Evolutionary conservation across 2,797 vertebrate genomes (phyloP).

Genomic region (Tarsius wallacei): DNA sequence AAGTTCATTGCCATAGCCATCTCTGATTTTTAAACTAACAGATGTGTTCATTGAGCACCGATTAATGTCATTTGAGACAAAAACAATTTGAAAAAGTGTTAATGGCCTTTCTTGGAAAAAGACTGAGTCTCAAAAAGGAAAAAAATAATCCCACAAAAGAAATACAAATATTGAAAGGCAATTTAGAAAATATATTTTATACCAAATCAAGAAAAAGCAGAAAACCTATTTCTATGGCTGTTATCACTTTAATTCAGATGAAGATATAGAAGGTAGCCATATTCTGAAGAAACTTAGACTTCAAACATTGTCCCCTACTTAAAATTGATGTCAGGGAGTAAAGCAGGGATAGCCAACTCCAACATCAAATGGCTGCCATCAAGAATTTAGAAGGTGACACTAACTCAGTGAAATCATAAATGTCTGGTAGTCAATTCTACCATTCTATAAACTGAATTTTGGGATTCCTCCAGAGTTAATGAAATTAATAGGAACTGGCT

Average conservation of each 20-base stretch:
- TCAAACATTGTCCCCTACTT: not conserved
- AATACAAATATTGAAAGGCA: slow-evolving; percentile 9
- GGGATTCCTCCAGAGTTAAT: not conserved
- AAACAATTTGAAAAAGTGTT: slow-evolving; percentile 45
- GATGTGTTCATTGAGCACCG: not conserved
- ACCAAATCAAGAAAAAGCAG: slow-evolving; percentile 19
- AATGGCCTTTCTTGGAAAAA: not conserved
- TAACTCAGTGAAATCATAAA: slow-evolving; percentile 33
- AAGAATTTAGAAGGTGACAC: not conserved
- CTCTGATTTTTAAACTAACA: slow-evolving; percentile 20
- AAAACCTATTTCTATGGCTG: not conserved
- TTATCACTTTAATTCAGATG: slow-evolving; percentile 17
- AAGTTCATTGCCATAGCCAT: not conserved
- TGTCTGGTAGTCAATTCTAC: not conserved
- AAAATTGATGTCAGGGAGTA: not conserved
- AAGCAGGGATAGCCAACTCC: not conserved
- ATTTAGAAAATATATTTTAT: slow-evolving; percentile 66
- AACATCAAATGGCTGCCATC: not conserved
- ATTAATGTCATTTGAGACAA: slow-evolving; percentile 8
- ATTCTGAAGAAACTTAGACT: not conserved
- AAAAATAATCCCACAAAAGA: not conserved
- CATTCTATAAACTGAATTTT: slow-evolving; percentile 32
- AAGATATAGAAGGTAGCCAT: not conserved
- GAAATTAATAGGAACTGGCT: not conserved
- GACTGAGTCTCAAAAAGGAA: not conserved